Percentiles rank a stretch among this genome's conserved stretches.
These are phyloP conservation scores for Leucania comma DNA, from an alignment of 2,888 invertebrate species.

Conservation along the genomic window DNA sequence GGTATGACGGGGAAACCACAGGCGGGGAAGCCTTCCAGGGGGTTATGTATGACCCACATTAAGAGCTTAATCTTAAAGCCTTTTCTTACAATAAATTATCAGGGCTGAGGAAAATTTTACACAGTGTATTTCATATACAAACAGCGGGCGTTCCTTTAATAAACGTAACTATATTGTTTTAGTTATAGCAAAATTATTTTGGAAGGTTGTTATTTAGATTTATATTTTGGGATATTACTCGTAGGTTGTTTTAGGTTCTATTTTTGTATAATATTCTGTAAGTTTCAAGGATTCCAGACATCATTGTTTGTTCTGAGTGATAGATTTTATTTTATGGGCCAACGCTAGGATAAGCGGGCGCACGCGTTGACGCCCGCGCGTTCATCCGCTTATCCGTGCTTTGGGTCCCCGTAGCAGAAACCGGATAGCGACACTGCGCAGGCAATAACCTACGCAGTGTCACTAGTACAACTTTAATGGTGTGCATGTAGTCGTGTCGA, in stretches of 20 bases:
- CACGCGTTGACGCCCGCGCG: too few relatives aligned
- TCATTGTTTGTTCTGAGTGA: neutral
- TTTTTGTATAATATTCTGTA: neutral
- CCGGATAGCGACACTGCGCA: too few relatives aligned
- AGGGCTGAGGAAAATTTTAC: conserved; percentile 73
- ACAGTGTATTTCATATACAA: conserved; percentile 71
- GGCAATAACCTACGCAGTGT: too few relatives aligned
- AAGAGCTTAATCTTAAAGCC: conserved; percentile 85
- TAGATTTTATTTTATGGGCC: neutral
- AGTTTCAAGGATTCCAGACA: neutral
- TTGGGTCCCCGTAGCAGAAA: too few relatives aligned
- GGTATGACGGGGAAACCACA: conserved; percentile 58
- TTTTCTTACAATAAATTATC: conserved; percentile 84
- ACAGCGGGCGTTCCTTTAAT: conserved; percentile 71
- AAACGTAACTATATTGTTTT: conserved; percentile 42
- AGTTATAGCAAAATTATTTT: conserved; percentile 26
- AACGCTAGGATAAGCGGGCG: too few relatives aligned
- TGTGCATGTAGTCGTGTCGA: too few relatives aligned
- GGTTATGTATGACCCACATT: conserved; percentile 84
- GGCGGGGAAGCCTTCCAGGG: conserved; percentile 66
- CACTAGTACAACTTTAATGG: too few relatives aligned
- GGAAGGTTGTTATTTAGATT: conserved; percentile 9
- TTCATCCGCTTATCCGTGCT: too few relatives aligned
- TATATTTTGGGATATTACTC: conserved; percentile 1
- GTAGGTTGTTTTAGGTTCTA: neutral